These are phyloP conservation scores for Scaptomyza cyrtandrae DNA, from an alignment of 2,888 invertebrate species.

Conservation along the genomic window DNA sequence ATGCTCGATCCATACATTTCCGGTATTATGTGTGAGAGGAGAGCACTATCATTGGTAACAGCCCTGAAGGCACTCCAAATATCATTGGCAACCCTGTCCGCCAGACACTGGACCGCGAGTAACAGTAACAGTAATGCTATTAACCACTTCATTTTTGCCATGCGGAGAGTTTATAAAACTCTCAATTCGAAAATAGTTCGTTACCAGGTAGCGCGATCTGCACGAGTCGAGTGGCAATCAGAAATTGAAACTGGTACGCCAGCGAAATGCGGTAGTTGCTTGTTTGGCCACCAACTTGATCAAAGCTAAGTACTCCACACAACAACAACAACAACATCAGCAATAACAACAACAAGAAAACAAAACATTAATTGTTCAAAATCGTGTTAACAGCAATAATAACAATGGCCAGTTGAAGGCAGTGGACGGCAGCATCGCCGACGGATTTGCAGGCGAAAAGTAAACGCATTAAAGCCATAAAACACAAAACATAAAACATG, in stretches of 20 bases:
- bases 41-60: conserved; percentile 72
- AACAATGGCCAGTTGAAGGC: conserved; percentile 46
- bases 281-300: conserved; percentile 24
- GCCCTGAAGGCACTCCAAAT: conserved; percentile 76
- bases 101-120: conserved; percentile 13
- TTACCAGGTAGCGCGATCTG: conserved; percentile 42
- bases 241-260: conserved; percentile 65
- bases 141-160: conserved; percentile 33
- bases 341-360: conserved; percentile 37
- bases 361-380: conserved; percentile 61
- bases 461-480: conserved; percentile 37
- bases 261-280: conserved; percentile 73
- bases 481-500: conserved; percentile 16
- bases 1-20: conserved; percentile 79
- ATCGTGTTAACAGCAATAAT: conserved; percentile 73
- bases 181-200: background rate
- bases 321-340: conserved; percentile 19
- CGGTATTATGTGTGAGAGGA: conserved; percentile 71
- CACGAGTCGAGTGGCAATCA: conserved; percentile 59
- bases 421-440: conserved; percentile 18
- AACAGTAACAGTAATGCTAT: conserved; percentile 14
- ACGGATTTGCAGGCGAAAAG: conserved; percentile 61
- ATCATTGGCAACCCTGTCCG: conserved; percentile 64
- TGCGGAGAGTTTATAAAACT: background rate
- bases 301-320: conserved; percentile 42